phyloP scores from a whole-genome alignment of 2,797 vertebrate species.

The Schizothorax lantsangensis region DNA sequence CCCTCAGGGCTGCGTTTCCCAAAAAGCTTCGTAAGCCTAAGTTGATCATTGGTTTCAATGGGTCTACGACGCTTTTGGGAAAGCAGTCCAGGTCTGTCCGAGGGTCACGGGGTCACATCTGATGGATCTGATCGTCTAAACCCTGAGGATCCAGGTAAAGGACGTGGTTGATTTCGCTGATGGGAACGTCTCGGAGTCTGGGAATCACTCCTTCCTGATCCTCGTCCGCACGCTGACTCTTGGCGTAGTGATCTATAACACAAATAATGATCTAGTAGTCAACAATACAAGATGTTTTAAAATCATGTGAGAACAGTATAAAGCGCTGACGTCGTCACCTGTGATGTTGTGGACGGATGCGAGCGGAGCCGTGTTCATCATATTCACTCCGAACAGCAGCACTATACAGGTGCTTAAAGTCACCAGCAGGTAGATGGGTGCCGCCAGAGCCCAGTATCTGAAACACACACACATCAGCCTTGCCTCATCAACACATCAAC shows the following conservation, averaged over 20 bases:
- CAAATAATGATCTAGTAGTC: background rate
- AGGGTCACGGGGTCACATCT: slow-evolving; percentile 62
- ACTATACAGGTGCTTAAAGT: slow-evolving; percentile 75
- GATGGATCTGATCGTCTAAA: slow-evolving; percentile 72
- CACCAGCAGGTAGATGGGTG: slow-evolving; percentile 90
- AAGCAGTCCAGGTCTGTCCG: background rate
- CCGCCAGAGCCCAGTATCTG: slow-evolving; percentile 93
- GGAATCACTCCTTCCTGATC: slow-evolving; percentile 83
- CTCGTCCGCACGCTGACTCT: slow-evolving; percentile 79
- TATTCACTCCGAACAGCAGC: slow-evolving; percentile 90
- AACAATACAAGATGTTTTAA: background rate
- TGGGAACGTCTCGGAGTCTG: slow-evolving; percentile 85
- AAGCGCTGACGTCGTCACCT: slow-evolving; percentile 72
- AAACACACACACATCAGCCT: background rate
- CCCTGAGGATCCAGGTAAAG: slow-evolving; percentile 80
- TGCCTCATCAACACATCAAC: too few relatives aligned
- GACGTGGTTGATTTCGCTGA: slow-evolving; percentile 89
- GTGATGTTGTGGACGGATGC: slow-evolving; percentile 89
- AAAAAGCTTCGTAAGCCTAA: background rate
- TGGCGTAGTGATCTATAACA: slow-evolving; percentile 84
- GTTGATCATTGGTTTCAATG: background rate
- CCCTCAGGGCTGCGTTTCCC: background rate
- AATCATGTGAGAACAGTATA: background rate
- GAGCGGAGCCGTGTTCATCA: slow-evolving; percentile 92
- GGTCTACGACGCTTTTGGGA: background rate